Evolutionary conservation across 1,140 invertebrate genomes (phyloP).

Genomic region (Ylistrum balloti): DNA sequence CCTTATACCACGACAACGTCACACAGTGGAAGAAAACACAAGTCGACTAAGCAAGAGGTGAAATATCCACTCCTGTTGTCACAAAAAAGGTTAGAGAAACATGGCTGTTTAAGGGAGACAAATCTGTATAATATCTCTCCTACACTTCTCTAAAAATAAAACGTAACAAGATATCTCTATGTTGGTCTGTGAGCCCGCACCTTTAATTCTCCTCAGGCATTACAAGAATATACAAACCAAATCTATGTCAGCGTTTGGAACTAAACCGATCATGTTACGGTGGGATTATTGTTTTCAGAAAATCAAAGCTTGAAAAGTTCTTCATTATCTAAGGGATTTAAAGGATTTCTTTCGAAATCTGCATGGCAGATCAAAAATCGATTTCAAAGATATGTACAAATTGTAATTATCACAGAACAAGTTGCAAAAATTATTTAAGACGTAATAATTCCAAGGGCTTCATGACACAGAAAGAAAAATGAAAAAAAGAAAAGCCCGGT

Average conservation of each 20-base stretch:
- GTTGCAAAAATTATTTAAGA: too few relatives aligned
- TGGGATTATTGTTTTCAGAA: neutral
- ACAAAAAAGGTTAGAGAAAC: too few relatives aligned
- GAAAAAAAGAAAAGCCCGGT: too few relatives aligned
- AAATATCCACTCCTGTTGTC: too few relatives aligned
- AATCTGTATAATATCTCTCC: too few relatives aligned
- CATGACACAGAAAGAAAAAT: too few relatives aligned
- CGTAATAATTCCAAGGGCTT: too few relatives aligned
- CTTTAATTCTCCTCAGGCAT: slow-evolving; percentile 2
- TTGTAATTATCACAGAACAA: too few relatives aligned
- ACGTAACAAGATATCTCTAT: neutral
- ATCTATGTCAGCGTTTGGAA: neutral
- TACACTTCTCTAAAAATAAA: neutral
- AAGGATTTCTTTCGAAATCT: neutral
- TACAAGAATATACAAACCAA: neutral
- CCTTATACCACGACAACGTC: too few relatives aligned
- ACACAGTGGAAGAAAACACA: too few relatives aligned
- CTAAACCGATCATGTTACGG: neutral
- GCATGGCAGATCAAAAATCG: neutral
- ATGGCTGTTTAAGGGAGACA: too few relatives aligned
- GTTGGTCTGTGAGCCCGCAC: neutral
- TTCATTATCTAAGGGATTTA: neutral
- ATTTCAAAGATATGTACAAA: neutral
- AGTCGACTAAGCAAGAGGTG: too few relatives aligned
- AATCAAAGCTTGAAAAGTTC: neutral